Evolutionary conservation across 2,113 vertebrate genomes (phyloP), one percentile per base, ranked within the genome.

Genomic region (Microtus oregoni): DNA sequence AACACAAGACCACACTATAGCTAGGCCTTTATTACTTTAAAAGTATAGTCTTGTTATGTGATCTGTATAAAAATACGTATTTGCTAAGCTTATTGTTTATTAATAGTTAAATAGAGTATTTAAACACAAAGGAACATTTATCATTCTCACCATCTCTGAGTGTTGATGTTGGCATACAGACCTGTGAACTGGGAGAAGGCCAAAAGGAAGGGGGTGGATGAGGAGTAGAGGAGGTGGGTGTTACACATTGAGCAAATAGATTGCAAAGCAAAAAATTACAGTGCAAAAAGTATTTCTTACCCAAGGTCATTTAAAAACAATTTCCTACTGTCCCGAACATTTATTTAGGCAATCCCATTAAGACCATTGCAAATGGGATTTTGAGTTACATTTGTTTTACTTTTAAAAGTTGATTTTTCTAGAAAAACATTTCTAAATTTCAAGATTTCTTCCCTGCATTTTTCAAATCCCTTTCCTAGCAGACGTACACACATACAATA

Each of bases 381-480:
- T 94, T 72, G 26, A 89, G 38, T 90, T 89, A 26, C 65, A 76
- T 86, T 92, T 94, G 72, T 63, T 91, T 93, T 95, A 65, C 12
- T 68, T 72, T 44, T 14, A 79, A 93, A 67, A 68, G 47, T 14
- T 83, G 5, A 58, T 41, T 94, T 90, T 95, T 35, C 44, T 93
- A 93, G 58, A 88, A 91, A 78, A 13, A 11, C 28, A 76, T 86
- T 68, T 92, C 30, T 85, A 83, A 92, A 50, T 55, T 52, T 47
- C 88, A 35, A 55, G 24, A 81, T 86, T 73, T 15, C 22, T 79
- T 73, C 13, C 13, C 17, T 95, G 90, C 83, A 67, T 76, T 96
- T 96, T 91, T 61, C 83, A 93, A 96, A 93, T 92, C 50, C 32
- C 28, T 92, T 91, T 93, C 89, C 68, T 22, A 96, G n/a, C 1